Conservation (phyloP, 2,113 vertebrate species). For the Xenopus laevis region DNA sequence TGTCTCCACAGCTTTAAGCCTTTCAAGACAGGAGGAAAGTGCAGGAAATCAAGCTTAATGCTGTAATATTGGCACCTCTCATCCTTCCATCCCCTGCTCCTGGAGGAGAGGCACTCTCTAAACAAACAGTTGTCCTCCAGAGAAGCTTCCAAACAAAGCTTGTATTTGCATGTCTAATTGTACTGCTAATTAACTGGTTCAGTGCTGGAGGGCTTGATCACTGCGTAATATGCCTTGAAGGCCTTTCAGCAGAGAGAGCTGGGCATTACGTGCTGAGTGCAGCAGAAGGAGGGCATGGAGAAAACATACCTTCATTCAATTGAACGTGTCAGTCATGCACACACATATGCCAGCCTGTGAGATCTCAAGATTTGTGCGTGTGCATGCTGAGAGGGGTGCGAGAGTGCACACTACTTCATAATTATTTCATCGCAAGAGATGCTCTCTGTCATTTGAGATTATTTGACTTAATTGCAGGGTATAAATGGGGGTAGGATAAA, state of each 20-base stretch:
- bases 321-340: background rate
- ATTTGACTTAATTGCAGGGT: slow-evolving; percentile 42
- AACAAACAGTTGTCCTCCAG: slow-evolving; percentile 32
- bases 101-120: slow-evolving; percentile 21
- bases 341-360: background rate
- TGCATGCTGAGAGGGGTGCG: background rate
- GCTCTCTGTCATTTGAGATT: slow-evolving; percentile 34
- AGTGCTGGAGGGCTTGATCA: slow-evolving; percentile 29
- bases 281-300: slow-evolving; percentile 5
- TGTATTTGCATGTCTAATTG: slow-evolving; percentile 44
- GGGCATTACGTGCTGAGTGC: background rate
- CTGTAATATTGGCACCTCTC: slow-evolving; percentile 24
- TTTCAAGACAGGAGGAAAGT: slow-evolving; percentile 59
- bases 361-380: background rate
- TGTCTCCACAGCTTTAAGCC: slow-evolving; percentile 81
- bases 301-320: background rate
- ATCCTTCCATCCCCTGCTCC: slow-evolving; percentile 44
- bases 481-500: slow-evolving; percentile 38
- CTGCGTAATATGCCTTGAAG: slow-evolving; percentile 8
- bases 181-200: slow-evolving; percentile 37
- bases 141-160: slow-evolving; percentile 37
- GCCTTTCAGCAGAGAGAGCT: slow-evolving; percentile 22
- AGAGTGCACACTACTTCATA: slow-evolving; percentile 22
- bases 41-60: slow-evolving; percentile 17
- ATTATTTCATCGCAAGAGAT: slow-evolving; percentile 40